Base-by-base conservation (phyloP, 2,888 invertebrate genomes). In the Epirrita christyi region DNA sequence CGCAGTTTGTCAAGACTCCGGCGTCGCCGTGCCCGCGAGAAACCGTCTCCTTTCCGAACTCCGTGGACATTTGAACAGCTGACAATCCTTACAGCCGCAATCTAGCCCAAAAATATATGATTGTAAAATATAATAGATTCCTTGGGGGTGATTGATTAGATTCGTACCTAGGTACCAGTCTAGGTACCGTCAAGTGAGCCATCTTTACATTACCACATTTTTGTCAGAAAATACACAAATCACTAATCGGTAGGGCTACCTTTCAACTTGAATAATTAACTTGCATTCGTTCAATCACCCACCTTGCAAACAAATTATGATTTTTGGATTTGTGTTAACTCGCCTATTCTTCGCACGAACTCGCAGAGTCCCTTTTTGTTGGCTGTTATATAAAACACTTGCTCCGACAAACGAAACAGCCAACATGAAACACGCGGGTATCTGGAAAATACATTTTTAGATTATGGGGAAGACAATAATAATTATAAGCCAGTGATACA, bases 311-410 rank as follows among this genome's bases (percentile, higher is more conserved):
- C 21, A 44, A 50, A 58, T 60, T 71, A 72, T 28, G 59, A 66
- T 56, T 75, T 64, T 68, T 80, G 67, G 66, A 75, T 61, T 64
- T 68, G 67, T 68, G 71, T 67, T 51, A 81, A 83, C 86, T 85
- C 77, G 81, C 86, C 84, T 82, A 88, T 81, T 79, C 81, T 81
- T 80, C 71, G 81, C 6, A 81, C 64, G 59, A 87, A 88, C 53
- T 87, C 86, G 47, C 64, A 52, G 5, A 87, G 78, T 29, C 87
- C 88, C 64, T 83, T 86, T 60, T 76, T 76, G 67, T 86, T 85
- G 6, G 76, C 86, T 1, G 86, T 87, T 34, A 75, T 60, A 64
- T 74, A 86, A 68, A 76, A 86, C 14, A 68, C 50, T 68, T 85
- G 76, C 60, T 82, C 78, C 1, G 84, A 83, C 62, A 86, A 72